Conservation (phyloP, 2,888 invertebrate genomes). For the Magallana nippona region DNA sequence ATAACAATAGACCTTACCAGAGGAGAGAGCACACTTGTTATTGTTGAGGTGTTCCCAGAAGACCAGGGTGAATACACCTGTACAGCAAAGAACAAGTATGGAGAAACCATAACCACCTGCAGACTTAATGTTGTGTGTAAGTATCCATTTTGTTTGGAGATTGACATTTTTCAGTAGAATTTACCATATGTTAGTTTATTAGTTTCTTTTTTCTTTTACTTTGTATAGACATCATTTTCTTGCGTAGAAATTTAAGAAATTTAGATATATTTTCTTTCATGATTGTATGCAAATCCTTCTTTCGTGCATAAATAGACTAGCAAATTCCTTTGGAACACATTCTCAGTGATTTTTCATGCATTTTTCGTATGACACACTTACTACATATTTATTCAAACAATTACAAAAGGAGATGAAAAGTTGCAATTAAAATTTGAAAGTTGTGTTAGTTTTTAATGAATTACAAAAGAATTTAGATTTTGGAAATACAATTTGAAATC, state of each 20-base stretch:
- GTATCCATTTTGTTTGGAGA: constrained; percentile 53
- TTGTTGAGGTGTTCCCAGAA: constrained; percentile 98
- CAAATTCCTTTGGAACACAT: not conserved
- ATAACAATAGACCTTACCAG: constrained; percentile 84
- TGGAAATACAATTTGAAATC: no score
- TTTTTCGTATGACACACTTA: not conserved
- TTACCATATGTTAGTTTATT: not conserved
- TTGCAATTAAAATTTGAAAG: no score
- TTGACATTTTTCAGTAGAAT: not conserved
- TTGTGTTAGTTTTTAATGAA: no score
- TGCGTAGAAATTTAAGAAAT: not conserved
- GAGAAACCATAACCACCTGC: constrained; percentile 95
- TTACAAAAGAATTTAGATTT: no score
- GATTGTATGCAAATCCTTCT: not conserved
- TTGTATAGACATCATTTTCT: constrained; percentile 1
- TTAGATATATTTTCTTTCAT: not conserved
- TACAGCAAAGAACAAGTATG: constrained; percentile 88
- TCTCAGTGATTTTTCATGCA: constrained; percentile 8
- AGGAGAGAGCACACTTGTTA: constrained; percentile 91
- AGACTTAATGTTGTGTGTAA: constrained; percentile 81
- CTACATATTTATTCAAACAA: no score
- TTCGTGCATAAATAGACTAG: not conserved
- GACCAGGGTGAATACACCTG: constrained; percentile 98
- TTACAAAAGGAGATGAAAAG: no score
- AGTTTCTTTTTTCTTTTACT: constrained; percentile 9